Evolutionary conservation across 2,888 invertebrate genomes (phyloP), one percentile per base, ranked within the genome.

Genomic region (Teinopalpus imperialis): DNA sequence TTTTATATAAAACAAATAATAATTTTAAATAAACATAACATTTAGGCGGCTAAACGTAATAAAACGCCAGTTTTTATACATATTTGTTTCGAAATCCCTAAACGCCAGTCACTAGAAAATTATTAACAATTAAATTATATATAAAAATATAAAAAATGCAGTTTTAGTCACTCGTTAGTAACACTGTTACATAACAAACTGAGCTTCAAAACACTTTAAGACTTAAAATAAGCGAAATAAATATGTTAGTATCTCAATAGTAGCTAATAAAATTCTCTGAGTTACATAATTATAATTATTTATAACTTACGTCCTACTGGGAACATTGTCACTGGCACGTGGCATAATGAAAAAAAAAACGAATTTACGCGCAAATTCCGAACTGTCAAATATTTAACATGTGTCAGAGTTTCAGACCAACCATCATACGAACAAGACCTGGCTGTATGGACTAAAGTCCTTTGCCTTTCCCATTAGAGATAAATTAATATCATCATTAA

Each of bases 181-280:
- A 62, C 59, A 60, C 59, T 61, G 57, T 65, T 59, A 63, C 56
- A 52, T 54, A 54, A 56, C 57, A 57, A 63, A 66, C 63, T 54
- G 68, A 74, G 65, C 61, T 63, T 66, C 59, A 48, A 51, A 57
- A 61, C 48, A 54, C 41, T 52, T 54, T 52, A 56, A 49, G 63
- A 64, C 69, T 73, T 77, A 66, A 63, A 62, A 51, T 61, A 82
- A 81, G 81, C 82, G 43, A 79, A 85, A 86, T 85, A 86, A 86
- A 86, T 86, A 86, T 71, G 74, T 86, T 83, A 85, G 76, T 65
- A 36, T 39, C 10, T 40, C 36, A 34, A 48, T 43, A 48, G 16
- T 48, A 12, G 37, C 36, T 48, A 37, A 42, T 48, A 48, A 34
- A 43, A 43, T 43, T 43, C 48, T 48, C 43, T 42, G 48, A 42